Evolutionary conservation across 1,140 invertebrate species (phyloP), one percentile per base, ranked within the genome.

Genomic region (Meteorus sp.): DNA sequence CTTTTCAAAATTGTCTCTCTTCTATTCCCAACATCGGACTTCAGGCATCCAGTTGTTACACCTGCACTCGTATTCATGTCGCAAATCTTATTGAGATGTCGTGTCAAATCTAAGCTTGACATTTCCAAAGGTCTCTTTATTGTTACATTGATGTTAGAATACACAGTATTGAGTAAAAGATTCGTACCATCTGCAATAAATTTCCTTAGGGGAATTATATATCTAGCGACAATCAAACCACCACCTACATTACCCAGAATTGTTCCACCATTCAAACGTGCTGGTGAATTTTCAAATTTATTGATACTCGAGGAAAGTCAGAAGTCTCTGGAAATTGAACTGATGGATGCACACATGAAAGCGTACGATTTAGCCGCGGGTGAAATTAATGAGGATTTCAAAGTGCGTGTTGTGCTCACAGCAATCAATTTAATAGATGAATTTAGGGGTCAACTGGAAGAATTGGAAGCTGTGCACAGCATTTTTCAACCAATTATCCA

Each of bases 21-120:
- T 11, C 68, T 96, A 27, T 97, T 91, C 76, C 89, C 93, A 11
- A 89, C 92, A 1, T 95, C 93, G 0, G 94, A 97, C 79, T 94
- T 92, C 70, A 81, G 86, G 23, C 94, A 97, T 83, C 86, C 86
- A 1, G 83, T 96, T n/a, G 87, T 88, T 23, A 94, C 92, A 7
- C 93, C 93, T 39, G 85, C 87, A 67, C 81, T 92, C 48, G 78
- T 93, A 37, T 93, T 95, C 67, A 90, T 95, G 79, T 84, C 86
- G 29, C 87, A 95, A 73, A 89, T 95, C 61, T 77, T 97, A 59
- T 76, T 81, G 3, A 79, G 79, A 65, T 83, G 84, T 60, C 81
- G 78, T 63, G 82, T 92, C 22, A 85, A 81, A 62, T 84, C 77
- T 31, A 82, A 84, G 8, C 76, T 79, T 60, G 88, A 93, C 62